Evolutionary conservation across 2,113 vertebrate genomes (phyloP).

Genomic region (Tautogolabrus adspersus): DNA sequence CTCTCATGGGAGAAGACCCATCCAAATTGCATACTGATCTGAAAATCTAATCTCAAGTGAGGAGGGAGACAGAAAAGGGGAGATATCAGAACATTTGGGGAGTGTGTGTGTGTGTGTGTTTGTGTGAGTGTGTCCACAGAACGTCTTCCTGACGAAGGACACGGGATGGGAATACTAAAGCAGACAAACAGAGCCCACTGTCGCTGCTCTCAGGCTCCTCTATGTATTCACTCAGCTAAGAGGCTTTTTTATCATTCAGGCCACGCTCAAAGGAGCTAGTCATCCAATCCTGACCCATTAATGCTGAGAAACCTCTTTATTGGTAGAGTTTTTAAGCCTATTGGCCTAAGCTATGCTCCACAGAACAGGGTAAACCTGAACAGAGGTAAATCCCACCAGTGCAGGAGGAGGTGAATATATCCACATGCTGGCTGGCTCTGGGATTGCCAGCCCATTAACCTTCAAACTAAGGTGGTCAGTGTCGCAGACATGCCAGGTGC

Average conservation of each 20-base stretch:
- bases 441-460: conserved; percentile 71
- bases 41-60: conserved; percentile 65
- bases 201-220: conserved; percentile 75
- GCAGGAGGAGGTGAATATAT: conserved; percentile 67
- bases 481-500: conserved; percentile 49
- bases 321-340: conserved; percentile 80
- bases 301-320: conserved; percentile 82
- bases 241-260: conserved; percentile 81
- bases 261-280: conserved; percentile 82
- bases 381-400: conserved; percentile 72
- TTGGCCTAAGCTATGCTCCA: conserved; percentile 75
- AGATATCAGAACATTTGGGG: conserved; percentile 66
- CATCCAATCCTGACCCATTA: conserved; percentile 82
- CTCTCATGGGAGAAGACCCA: conserved; percentile 44
- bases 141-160: conserved; percentile 77
- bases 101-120: conserved; percentile 30
- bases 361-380: conserved; percentile 77
- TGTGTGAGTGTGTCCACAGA: conserved; percentile 41
- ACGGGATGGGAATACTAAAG: conserved; percentile 79
- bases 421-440: conserved; percentile 54
- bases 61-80: conserved; percentile 55
- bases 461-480: conserved; percentile 48
- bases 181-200: conserved; percentile 80
- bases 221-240: conserved; percentile 81
- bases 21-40: conserved; percentile 72